Evolutionary conservation across 2,888 invertebrate genomes (phyloP), one percentile per base, ranked within the genome.

Genomic region (Cataglyphis rosenhaueri): DNA sequence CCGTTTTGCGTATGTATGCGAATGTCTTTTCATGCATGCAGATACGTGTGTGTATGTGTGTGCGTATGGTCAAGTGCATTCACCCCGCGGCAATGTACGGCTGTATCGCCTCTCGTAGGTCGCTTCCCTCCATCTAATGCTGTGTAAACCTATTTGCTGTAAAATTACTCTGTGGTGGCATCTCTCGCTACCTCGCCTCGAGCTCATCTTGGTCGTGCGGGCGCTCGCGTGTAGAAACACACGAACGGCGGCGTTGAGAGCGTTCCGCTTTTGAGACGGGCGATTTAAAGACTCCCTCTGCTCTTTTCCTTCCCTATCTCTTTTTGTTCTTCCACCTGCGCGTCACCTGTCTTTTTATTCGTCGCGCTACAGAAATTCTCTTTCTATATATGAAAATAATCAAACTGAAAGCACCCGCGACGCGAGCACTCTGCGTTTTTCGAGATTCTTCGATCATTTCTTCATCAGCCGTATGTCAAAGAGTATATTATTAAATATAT

Each of bases 131-230:
- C 62, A 52, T 81, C 85, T 78, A 89, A 85, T 76, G 82, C 85
- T 87, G 88, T 90, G 89, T 87, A 89, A 89, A 90, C 90, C 90
- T 90, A 89, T 89, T 89, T 90, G 90, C 90, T 82, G 89, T 74
- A 87, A 90, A 89, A 89, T 90, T 89, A 89, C 89, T 90, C 89
- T 81, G 82, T 79, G 90, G 89, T 89, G 90, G 89, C 89, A 87
- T 89, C 87, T 87, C 90, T 79, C 75, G 89, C 90, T 85, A 89
- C 85, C 83, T 85, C 82, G 89, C 89, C 87, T 82, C 84, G 82
- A 89, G 90, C 89, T 85, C 85, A 83, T 83, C 86, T 74, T 52
- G 84, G 18, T 38, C 75, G 85, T 75, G 70, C 82, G 82, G 84
- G 76, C 84, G 78, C 71, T 81, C 81, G 81, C 90, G 82, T 84